These are phyloP conservation scores for Heliconius charithonia DNA, from an alignment of 2,888 invertebrate genomes.

Conservation along the genomic window DNA sequence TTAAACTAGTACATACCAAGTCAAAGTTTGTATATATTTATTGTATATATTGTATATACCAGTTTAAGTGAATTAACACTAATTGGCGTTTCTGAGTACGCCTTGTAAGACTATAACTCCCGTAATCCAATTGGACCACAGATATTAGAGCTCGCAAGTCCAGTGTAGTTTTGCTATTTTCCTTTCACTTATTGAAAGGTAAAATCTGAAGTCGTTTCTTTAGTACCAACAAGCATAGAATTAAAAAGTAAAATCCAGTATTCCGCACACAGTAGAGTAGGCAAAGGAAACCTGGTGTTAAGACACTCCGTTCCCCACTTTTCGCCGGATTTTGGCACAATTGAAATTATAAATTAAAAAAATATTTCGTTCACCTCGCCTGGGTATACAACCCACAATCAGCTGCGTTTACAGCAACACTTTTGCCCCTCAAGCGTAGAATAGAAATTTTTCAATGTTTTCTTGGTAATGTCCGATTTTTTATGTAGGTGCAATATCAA, in stretches of 20 bases:
- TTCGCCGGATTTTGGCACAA: too few species aligned
- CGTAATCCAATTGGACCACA: neutral
- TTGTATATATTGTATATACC: too few species aligned
- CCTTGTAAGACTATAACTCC: neutral
- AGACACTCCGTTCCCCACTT: too few species aligned
- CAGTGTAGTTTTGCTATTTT: neutral
- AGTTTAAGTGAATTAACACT: neutral
- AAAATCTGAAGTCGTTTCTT: conserved; percentile 58
- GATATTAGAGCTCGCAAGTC: neutral
- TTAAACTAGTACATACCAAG: too few species aligned
- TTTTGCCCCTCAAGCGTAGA: conserved; percentile 21
- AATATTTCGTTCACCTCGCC: too few species aligned
- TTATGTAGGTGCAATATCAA: conserved; percentile 19
- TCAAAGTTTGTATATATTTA: too few species aligned
- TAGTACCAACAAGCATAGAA: conserved; percentile 42
- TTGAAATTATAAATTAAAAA: too few species aligned
- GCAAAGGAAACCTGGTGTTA: too few species aligned
- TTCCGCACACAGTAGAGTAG: too few species aligned
- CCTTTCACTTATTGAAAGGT: conserved; percentile 55
- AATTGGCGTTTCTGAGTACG: neutral
- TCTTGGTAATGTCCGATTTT: conserved; percentile 17
- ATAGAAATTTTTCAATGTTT: conserved; percentile 17
- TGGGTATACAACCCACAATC: too few species aligned
- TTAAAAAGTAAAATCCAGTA: too few species aligned
- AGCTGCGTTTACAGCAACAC: too few species aligned